A percentile compares a stretch with the other conserved stretches of the same genome.
These are phyloP conservation scores for Clanis bilineata DNA, from an alignment of 2,888 invertebrate species.

Conservation along the genomic window DNA sequence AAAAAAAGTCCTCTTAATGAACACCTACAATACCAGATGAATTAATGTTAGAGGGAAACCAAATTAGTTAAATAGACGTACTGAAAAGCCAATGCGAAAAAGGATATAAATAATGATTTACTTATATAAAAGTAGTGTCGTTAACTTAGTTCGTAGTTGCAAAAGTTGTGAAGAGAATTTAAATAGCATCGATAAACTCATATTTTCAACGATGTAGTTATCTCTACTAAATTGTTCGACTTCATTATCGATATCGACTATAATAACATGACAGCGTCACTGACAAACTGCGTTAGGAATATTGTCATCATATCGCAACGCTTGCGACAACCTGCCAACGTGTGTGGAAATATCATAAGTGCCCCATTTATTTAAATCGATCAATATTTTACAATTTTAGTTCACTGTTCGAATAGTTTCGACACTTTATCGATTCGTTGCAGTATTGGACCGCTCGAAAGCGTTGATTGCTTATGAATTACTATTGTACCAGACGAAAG, in stretches of 20 bases:
- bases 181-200: no score
- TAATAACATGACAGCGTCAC: conserved; percentile 4
- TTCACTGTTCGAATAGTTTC: conserved; percentile 37
- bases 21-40: no score
- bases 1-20: no score
- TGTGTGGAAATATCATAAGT: conserved; percentile 17
- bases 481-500: conserved; percentile 29
- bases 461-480: conserved; percentile 34
- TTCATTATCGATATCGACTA: conserved; percentile 4
- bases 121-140: no score
- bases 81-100: no score
- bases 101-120: no score
- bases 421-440: conserved; percentile 40
- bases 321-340: background rate
- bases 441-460: conserved; percentile 33
- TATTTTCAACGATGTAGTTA: background rate
- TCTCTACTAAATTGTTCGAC: background rate
- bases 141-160: background rate
- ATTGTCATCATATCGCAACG: conserved; percentile 2
- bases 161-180: no score
- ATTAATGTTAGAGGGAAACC: no score
- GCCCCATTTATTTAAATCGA: conserved; percentile 19
- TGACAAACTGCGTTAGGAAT: conserved; percentile 1
- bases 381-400: conserved; percentile 32
- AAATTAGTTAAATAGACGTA: no score